Evolutionary conservation across 2,797 vertebrate genomes (phyloP).

Genomic region (Forpus xanthops): DNA sequence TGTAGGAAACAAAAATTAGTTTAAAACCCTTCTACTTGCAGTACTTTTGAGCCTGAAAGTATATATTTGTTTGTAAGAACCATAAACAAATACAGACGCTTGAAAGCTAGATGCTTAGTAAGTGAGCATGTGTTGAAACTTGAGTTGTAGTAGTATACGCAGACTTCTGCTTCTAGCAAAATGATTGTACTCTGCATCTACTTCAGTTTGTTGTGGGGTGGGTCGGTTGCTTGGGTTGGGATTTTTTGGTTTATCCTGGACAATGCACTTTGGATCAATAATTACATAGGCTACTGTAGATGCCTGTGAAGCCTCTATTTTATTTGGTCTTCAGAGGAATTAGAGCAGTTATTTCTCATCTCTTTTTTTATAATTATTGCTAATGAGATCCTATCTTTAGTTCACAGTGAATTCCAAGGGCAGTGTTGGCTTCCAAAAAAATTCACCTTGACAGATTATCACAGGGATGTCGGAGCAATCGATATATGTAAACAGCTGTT

Average conservation of each 20-base stretch:
- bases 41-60: background rate
- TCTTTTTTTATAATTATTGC: background rate
- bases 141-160: fast-evolving
- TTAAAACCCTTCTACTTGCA: background rate
- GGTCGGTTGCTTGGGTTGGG: fast-evolving
- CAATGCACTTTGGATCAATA: background rate
- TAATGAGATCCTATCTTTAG: background rate
- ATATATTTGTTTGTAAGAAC: background rate
- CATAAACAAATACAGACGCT: background rate
- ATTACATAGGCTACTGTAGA: background rate
- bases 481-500: background rate
- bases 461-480: background rate
- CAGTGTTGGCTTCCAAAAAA: constrained; percentile 15
- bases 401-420: background rate
- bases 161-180: background rate
- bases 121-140: background rate
- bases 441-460: background rate
- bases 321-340: background rate
- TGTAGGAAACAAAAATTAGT: background rate
- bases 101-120: background rate
- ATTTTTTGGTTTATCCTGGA: background rate
- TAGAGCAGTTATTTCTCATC: background rate
- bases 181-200: background rate
- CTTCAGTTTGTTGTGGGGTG: background rate
- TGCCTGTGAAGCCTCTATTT: background rate